Evolutionary conservation across 2,113 vertebrate species (phyloP), one percentile per base, ranked within the genome.

Genomic region (Cottus gobio): DNA sequence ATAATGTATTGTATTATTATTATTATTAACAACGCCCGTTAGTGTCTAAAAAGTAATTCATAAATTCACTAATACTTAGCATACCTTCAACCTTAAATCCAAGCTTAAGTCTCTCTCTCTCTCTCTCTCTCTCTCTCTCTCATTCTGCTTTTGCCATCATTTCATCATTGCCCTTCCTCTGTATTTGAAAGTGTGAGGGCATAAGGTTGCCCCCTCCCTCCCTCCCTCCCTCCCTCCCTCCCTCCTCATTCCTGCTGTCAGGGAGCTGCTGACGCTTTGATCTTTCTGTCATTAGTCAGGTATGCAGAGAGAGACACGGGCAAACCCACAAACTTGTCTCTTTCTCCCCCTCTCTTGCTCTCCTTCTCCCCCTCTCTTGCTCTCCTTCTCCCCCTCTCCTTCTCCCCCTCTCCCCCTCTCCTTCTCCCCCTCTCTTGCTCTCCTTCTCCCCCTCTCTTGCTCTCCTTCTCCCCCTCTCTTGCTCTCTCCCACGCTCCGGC

Each of bases 221-320:
- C 31, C 34, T 58, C 34, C 7, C 44, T 58, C 34, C 34, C 46
- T 58, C 20, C 26, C 7, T 60, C 8, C 54, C 36, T 74, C 63
- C 34, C 75, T 57, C 44, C 34, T 65, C 90, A 93, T 91, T 92
- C 86, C 89, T 79, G 85, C 91, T 85, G 90, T 89, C 91, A 91
- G 77, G 46, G 73, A 28, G 42, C 70, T 61, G 75, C 50, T 65
- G 36, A n/a, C 36, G 82, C 92, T 93, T 91, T 93, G 92, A 93
- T 93, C 92, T 87, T 71, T 75, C 79, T 76, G 84, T 92, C 87
- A 94, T 94, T 93, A 94, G 91, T 91, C 92, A 91, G 92, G 93
- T 93, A 94, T 93, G 93, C 87, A 87, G 80, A 86, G 81, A 87
- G 82, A 87, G 80, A 90, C 86, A 77, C 71, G 74, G 75, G 73